Evolutionary conservation across 92 coral and sea anemone species (phyloP).

Genomic region (Phenganax marumi): DNA sequence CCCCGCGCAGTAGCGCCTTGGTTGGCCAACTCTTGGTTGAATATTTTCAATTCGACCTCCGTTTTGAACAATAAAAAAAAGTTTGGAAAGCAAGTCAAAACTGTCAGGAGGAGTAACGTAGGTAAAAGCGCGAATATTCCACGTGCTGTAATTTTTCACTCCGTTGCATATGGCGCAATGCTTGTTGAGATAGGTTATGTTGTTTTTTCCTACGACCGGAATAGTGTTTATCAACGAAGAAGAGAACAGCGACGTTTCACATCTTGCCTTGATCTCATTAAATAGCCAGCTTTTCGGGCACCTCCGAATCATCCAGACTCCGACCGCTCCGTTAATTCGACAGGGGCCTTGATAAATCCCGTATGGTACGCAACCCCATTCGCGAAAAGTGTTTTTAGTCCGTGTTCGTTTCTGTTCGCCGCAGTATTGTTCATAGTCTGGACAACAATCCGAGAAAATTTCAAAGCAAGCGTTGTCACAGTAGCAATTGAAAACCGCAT

Average conservation of each 20-base stretch:
- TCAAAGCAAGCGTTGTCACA: constrained; percentile 1
- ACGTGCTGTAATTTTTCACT: not conserved
- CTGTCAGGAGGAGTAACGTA: not conserved
- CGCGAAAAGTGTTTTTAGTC: not conserved
- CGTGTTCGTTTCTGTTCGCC: not conserved
- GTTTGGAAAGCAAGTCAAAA: not conserved
- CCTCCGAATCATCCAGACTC: not conserved
- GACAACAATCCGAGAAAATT: constrained; percentile 15
- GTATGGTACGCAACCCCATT: not conserved
- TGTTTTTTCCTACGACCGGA: not conserved
- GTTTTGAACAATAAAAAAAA: not conserved
- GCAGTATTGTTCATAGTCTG: not conserved
- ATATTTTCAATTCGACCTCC: not conserved
- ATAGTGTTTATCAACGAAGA: not conserved
- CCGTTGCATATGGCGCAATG: not conserved
- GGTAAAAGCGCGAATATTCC: not conserved
- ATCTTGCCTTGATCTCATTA: not conserved
- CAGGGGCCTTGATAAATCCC: no score
- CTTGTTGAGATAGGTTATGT: not conserved
- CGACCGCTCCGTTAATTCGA: not conserved
- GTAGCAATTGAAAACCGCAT: not conserved
- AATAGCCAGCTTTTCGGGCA: not conserved
- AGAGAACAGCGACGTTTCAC: not conserved
- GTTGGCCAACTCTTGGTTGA: not conserved
- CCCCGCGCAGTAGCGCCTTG: not conserved